Conservation (phyloP, 2,888 invertebrate genomes). For the Heliconius sara region DNA sequence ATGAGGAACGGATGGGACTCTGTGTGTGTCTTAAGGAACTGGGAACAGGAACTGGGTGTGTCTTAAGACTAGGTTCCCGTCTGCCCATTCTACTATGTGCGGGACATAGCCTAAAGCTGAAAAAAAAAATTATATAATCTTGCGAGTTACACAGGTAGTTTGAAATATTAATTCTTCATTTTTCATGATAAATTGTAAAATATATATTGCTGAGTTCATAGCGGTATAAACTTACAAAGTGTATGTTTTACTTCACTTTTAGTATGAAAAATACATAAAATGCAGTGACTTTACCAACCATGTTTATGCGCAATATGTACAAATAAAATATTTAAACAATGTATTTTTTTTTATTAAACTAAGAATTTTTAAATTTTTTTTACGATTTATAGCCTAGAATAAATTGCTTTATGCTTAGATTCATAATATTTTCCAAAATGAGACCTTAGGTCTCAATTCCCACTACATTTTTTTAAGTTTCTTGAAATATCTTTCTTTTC, state of each 20-base stretch:
- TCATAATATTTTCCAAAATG: too few species aligned
- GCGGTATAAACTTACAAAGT: constrained; percentile 13
- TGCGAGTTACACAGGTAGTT: too few species aligned
- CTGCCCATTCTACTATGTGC: not conserved
- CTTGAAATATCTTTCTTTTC: not conserved
- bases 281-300: not conserved
- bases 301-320: not conserved
- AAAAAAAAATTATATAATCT: not conserved
- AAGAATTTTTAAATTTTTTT: too few species aligned
- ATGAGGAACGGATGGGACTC: not conserved
- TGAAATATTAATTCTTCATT: not conserved
- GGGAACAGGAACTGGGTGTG: too few species aligned
- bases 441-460: not conserved
- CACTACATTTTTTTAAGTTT: not conserved
- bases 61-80: not conserved
- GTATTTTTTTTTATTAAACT: not conserved
- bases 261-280: constrained; percentile 23
- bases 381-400: too few species aligned
- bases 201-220: not conserved
- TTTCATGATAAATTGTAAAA: constrained; percentile 7
- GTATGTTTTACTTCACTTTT: not conserved
- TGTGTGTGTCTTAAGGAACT: too few species aligned
- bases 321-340: not conserved
- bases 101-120: not conserved
- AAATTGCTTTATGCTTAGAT: too few species aligned